Percentiles rank a stretch among this genome's conserved stretches.
These are phyloP conservation scores for Hippoglossus hippoglossus DNA, from an alignment of 2,797 vertebrate genomes.

Conservation along the genomic window DNA sequence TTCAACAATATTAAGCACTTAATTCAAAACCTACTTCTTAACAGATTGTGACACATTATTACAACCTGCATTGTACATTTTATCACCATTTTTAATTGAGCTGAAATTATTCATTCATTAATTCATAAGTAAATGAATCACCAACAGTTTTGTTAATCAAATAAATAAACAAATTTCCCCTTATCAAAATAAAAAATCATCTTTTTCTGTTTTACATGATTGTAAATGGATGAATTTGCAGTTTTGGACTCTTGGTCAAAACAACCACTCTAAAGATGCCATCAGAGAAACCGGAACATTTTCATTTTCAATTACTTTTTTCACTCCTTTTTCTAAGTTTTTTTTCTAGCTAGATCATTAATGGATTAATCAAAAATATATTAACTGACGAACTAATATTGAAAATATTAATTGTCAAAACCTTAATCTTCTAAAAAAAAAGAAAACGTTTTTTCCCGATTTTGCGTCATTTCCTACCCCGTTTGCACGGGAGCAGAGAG, in stretches of 20 bases:
- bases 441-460: not conserved
- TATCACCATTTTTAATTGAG: not conserved
- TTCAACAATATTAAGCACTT: not conserved
- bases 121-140: not conserved
- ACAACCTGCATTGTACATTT: not conserved
- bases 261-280: no score
- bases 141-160: not conserved
- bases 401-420: not conserved
- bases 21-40: not conserved
- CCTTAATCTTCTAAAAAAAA: not conserved
- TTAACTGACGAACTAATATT: not conserved
- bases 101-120: not conserved
- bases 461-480: constrained; percentile 7
- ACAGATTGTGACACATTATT: not conserved
- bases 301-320: no score
- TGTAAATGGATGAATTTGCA: not conserved
- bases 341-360: not conserved
- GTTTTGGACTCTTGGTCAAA: no score
- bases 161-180: not conserved
- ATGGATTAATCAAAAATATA: not conserved
- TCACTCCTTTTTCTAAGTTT: no score
- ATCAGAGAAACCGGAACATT: no score
- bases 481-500: constrained; percentile 8
- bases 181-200: not conserved
- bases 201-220: no score